Percentiles rank a stretch among this genome's conserved stretches.
phyloP scores from a whole-genome alignment of 2,113 vertebrate species.

The Actenoides lindsayi region DNA sequence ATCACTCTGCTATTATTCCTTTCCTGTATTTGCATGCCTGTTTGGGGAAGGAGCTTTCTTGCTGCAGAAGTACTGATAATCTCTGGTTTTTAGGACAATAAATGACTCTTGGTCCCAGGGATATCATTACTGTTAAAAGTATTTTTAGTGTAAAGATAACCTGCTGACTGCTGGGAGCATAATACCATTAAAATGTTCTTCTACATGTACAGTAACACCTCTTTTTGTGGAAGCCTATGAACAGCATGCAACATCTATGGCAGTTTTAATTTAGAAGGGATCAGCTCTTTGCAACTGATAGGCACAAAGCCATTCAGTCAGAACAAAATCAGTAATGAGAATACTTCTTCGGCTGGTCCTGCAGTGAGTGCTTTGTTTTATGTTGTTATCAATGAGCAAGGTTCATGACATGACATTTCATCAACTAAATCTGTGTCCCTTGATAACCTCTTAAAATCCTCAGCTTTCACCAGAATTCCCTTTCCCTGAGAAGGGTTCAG shows the following conservation, averaged over 20 bases:
- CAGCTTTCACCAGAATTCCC: background rate
- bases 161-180: background rate
- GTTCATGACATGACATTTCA: background rate
- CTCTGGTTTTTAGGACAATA: background rate
- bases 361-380: background rate
- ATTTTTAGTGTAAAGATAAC: background rate
- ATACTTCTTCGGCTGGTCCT: background rate
- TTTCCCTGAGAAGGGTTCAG: background rate
- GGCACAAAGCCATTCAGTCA: background rate
- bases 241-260: background rate
- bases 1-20: background rate
- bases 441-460: conserved; percentile 13
- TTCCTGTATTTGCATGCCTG: background rate
- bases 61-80: background rate
- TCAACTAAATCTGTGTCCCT: background rate
- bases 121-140: background rate
- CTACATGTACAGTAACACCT: background rate
- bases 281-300: background rate
- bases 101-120: background rate
- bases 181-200: background rate
- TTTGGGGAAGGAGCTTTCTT: background rate
- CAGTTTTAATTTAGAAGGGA: background rate
- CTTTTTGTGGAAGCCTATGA: background rate
- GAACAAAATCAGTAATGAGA: background rate
- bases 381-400: background rate